These are phyloP conservation scores for Paratilapia polleni DNA, from an alignment of 2,113 vertebrate genomes.

Conservation along the genomic window DNA sequence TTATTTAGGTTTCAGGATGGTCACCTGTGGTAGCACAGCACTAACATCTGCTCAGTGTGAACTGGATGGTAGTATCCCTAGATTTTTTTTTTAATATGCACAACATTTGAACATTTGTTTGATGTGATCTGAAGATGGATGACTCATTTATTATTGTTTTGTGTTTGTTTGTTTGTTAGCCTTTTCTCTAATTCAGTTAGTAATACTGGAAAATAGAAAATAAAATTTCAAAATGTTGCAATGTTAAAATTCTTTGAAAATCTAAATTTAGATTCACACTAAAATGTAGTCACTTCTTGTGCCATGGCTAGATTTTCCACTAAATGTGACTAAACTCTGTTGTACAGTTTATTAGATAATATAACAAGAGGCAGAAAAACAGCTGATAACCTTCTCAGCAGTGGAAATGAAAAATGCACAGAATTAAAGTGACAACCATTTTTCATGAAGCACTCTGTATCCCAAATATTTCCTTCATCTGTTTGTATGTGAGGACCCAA, in stretches of 20 bases:
- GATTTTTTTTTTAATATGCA: too few species aligned
- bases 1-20: too few species aligned
- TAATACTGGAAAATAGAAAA: not conserved
- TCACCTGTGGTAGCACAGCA: too few species aligned
- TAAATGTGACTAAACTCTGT: slow-evolving; percentile 10
- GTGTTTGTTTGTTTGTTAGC: not conserved
- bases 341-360: not conserved
- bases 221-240: not conserved
- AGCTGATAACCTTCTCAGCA: not conserved
- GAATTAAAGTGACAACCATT: slow-evolving; percentile 26
- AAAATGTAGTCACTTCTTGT: not conserved
- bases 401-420: slow-evolving; percentile 14
- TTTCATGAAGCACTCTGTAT: slow-evolving; percentile 37
- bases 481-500: slow-evolving; percentile 39
- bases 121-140: not conserved
- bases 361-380: not conserved
- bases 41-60: too few species aligned
- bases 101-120: too few species aligned
- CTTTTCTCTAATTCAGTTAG: not conserved
- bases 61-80: too few species aligned
- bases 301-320: not conserved
- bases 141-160: not conserved
- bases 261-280: not conserved
- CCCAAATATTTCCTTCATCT: slow-evolving; percentile 52
- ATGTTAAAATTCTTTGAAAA: not conserved